Conservation (phyloP, 2,113 vertebrate genomes). For the Odocoileus virginianus region DNA sequence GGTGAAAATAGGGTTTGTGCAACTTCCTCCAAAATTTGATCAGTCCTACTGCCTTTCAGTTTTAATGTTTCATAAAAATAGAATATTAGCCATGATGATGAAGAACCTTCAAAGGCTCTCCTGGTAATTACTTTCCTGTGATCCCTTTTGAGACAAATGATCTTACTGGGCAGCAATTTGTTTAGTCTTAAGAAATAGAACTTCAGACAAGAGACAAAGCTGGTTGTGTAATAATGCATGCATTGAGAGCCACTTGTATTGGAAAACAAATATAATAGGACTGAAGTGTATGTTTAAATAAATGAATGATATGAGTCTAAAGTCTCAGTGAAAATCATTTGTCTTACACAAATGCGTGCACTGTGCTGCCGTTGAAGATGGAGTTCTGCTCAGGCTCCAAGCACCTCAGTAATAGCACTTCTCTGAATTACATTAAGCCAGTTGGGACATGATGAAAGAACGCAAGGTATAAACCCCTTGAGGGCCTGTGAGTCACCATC, state of each 20-base stretch:
- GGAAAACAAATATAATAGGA: not conserved
- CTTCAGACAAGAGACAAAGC: not conserved
- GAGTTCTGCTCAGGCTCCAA: not conserved
- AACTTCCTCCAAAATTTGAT: not conserved
- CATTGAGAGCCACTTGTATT: not conserved
- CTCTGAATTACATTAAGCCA: not conserved
- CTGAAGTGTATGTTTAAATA: constrained; percentile 20
- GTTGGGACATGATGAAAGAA: constrained; percentile 56
- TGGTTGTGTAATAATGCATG: not conserved
- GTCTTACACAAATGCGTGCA: not conserved
- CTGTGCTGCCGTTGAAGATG: not conserved
- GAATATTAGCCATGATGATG: not conserved
- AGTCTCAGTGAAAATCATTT: not conserved
- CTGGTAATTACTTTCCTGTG: not conserved
- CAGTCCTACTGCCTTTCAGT: not conserved
- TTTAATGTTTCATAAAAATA: not conserved
- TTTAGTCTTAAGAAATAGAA: constrained; percentile 35
- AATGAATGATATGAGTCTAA: not conserved
- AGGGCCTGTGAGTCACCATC: constrained; percentile 30
- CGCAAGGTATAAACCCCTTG: not conserved
- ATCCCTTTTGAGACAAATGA: not conserved
- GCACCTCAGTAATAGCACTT: not conserved
- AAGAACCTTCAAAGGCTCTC: not conserved
- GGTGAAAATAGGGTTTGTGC: not conserved
- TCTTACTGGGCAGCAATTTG: not conserved